These are phyloP conservation scores for Echinops telfairi DNA, from an alignment of 2,113 vertebrate species.

Conservation along the genomic window DNA sequence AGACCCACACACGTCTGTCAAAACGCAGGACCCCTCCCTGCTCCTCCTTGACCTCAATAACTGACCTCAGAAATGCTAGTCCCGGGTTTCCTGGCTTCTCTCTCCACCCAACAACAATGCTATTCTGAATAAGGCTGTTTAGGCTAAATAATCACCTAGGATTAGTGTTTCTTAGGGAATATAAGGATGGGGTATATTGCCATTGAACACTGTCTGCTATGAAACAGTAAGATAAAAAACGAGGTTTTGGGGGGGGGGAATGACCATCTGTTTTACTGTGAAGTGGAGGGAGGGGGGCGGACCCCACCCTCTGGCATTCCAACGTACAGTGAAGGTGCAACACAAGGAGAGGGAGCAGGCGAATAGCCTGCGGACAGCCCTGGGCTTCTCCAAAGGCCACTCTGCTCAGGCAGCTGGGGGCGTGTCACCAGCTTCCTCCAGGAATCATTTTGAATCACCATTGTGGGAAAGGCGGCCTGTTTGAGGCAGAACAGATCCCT, in stretches of 20 bases:
- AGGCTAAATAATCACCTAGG: conserved; percentile 75
- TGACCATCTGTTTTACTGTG: conserved; percentile 46
- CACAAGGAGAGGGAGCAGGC: neutral
- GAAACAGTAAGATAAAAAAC: conserved; percentile 60
- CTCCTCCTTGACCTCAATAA: neutral
- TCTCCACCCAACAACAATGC: conserved; percentile 65
- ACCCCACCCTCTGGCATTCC: conserved; percentile 20
- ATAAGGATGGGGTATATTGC: conserved; percentile 69
- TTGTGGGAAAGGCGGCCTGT: neutral
- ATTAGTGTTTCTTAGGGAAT: conserved; percentile 83
- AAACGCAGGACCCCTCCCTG: neutral
- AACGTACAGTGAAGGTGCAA: conserved; percentile 61
- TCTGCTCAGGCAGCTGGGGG: neutral
- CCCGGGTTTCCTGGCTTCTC: neutral
- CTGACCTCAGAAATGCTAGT: conserved; percentile 51
- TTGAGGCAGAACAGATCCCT: neutral
- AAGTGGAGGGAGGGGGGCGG: conserved; percentile 10
- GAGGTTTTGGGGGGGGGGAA: neutral
- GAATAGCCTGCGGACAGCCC: neutral
- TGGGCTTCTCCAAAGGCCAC: neutral
- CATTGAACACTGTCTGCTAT: conserved; percentile 59
- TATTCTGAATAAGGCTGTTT: conserved; percentile 73
- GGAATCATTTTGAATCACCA: neutral
- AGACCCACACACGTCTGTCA: neutral
- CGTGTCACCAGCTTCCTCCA: neutral